Evolutionary conservation across 2,888 invertebrate species (phyloP).

Genomic region (Idaea biselata): DNA sequence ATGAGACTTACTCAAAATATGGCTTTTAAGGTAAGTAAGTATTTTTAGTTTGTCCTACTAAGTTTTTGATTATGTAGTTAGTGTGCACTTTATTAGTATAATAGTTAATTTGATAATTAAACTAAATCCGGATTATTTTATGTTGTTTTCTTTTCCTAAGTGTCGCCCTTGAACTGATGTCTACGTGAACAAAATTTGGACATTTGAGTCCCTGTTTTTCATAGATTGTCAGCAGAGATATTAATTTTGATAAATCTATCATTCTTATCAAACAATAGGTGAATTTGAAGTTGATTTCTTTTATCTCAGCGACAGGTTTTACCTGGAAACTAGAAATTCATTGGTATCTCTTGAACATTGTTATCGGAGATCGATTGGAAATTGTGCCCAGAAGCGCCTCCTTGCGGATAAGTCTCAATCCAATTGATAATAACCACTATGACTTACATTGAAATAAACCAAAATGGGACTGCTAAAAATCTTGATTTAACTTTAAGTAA

Average conservation of each 20-base stretch:
- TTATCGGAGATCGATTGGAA: not conserved
- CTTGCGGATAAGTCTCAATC: not conserved
- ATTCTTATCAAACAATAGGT: not conserved
- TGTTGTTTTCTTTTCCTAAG: not conserved
- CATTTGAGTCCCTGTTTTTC: not conserved
- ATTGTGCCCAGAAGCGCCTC: not conserved
- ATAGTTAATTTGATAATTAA: not conserved
- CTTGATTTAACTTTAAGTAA: no score
- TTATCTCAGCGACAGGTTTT: not conserved
- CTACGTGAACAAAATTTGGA: not conserved
- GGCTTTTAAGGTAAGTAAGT: not conserved
- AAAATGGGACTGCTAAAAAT: no score
- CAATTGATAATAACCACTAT: not conserved
- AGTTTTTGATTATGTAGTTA: not conserved
- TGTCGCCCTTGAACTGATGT: not conserved
- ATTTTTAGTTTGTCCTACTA: not conserved
- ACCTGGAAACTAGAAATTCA: not conserved
- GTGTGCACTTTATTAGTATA: not conserved
- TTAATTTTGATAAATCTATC: not conserved
- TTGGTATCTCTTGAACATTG: not conserved
- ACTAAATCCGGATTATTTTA: constrained; percentile 1
- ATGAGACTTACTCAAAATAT: not conserved
- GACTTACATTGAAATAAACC: no score
- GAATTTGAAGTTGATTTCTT: not conserved
- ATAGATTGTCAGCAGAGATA: not conserved